Base-by-base conservation (phyloP, 2,797 vertebrate genomes). In the Lacerta agilis region DNA sequence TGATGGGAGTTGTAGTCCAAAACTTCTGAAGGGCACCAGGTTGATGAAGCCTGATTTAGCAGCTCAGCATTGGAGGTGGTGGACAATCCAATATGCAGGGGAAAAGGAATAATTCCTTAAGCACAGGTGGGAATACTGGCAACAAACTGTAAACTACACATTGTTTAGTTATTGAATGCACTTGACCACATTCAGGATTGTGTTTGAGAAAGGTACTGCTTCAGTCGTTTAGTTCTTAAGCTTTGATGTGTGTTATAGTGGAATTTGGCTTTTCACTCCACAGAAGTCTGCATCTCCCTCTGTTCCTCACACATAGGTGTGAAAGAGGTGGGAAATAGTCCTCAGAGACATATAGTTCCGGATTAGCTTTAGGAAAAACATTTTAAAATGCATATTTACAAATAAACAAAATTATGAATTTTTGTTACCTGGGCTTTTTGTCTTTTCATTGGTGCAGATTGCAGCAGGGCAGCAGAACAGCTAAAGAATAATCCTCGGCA, bases 401-500 rank as follows among this genome's bases (percentile, higher is more conserved):
- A 64, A 20, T 85, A 13, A 88, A 55, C 49, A 69, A 13, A 36
- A 55, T 84, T 90, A 4, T 82, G 79, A 72, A 18, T 67, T 33
- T 71, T 91, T 4, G 2, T 0, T 3, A 17, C n/a, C 76, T 27
- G 33, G 4, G 11, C 83, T 87, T 86, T 91, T 72, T 90, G 36
- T 49, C 66, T 90, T 5, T 2, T 10, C 43, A 82, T 76, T 89
- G n/a, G 27, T 94, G 38, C 91, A 99, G 99, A 99, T 91, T 98
- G 97, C 75, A 91, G 91, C 90, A 92, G 93, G 87, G 98, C 98
- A 41, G 98, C 99, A 2, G 98, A 99, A 93, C 95, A 97, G 77
- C 92, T 99, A 93, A 99, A 99, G 94, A 98, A 98, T 93, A 97
- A 98, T 86, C 95, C 97, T 20, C 96, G 98, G 79, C 99, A 99